Evolutionary conservation across 2,888 invertebrate genomes (phyloP).

Genomic region (Lycophotia porphyrea): DNA sequence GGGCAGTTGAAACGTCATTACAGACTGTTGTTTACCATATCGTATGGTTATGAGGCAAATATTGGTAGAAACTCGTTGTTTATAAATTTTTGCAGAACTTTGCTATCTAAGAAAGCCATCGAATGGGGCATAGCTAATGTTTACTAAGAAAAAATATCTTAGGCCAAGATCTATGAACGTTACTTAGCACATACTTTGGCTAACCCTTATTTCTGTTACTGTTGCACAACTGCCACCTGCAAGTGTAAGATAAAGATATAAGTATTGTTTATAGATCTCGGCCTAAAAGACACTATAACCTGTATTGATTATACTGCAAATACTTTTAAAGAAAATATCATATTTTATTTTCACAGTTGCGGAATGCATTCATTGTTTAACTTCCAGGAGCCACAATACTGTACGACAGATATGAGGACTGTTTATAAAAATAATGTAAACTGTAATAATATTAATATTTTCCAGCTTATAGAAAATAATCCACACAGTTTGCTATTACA

Average conservation of each 20-base stretch:
- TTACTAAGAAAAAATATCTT: background rate
- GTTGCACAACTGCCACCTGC: background rate
- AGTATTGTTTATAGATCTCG: background rate
- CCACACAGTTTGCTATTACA: background rate
- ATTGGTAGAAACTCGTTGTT: background rate
- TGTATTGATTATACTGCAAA: too few species aligned
- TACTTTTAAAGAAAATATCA: background rate
- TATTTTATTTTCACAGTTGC: background rate
- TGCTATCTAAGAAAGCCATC: background rate
- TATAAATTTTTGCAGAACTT: background rate
- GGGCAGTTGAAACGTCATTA: slow-evolving; percentile 10
- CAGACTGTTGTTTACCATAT: background rate
- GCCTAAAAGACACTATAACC: background rate
- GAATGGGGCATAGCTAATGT: background rate
- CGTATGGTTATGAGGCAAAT: background rate
- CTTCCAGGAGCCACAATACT: background rate
- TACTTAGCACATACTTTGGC: background rate
- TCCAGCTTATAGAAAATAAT: background rate
- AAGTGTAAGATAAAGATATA: background rate
- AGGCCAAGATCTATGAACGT: background rate
- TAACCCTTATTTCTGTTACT: background rate
- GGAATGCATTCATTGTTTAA: slow-evolving; percentile 1
- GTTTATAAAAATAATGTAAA: background rate
- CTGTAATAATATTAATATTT: background rate
- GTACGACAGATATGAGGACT: background rate